Evolutionary conservation across 2,113 vertebrate species (phyloP).

Genomic region (Mionectes macconnelli): DNA sequence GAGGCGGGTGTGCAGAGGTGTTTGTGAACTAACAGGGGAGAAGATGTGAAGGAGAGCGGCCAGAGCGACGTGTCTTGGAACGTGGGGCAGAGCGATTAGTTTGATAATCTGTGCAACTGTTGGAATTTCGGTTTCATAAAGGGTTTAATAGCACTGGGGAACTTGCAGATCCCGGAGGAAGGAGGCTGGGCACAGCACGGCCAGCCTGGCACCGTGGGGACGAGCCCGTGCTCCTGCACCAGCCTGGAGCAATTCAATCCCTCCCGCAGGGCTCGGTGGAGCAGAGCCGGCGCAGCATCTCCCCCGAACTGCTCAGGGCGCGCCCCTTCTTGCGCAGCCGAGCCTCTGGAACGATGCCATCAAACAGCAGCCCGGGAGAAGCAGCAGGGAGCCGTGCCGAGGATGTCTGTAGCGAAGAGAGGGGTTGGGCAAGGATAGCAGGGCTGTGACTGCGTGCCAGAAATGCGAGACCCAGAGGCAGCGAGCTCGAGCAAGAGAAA

Average conservation of each 20-base stretch:
- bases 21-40: not conserved
- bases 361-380: not conserved
- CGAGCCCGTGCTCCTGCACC: not conserved
- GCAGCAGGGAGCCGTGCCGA: not conserved
- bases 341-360: accelerated
- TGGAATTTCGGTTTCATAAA: not conserved
- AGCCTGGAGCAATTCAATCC: not conserved
- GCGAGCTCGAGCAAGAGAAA: not conserved
- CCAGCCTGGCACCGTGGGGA: not conserved
- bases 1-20: not conserved
- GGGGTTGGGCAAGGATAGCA: not conserved
- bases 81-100: accelerated
- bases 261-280: not conserved
- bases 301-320: accelerated
- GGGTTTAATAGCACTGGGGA: not conserved
- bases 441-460: not conserved
- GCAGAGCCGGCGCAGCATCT: not conserved
- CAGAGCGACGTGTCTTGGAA: not conserved
- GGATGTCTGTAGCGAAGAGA: not conserved
- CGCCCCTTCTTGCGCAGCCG: accelerated
- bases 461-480: not conserved
- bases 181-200: accelerated
- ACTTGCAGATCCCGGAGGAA: not conserved
- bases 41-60: not conserved
- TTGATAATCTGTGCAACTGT: not conserved